Conservation (phyloP, 2,888 invertebrate genomes). For the Euproctis similis region DNA sequence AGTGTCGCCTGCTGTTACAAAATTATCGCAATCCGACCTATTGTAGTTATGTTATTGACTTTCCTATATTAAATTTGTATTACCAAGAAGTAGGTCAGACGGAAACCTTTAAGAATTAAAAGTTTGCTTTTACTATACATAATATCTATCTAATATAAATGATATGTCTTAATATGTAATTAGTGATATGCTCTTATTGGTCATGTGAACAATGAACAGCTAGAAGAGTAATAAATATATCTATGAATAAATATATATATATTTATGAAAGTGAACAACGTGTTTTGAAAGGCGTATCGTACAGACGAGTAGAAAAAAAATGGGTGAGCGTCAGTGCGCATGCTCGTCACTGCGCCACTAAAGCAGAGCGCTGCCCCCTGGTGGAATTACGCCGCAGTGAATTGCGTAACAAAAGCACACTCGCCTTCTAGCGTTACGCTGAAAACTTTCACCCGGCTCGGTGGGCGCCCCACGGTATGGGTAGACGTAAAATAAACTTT, state of each 20-base stretch:
- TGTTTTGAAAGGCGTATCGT: conserved; percentile 15
- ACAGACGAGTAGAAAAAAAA: too few relatives aligned
- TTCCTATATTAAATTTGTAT: conserved; percentile 30
- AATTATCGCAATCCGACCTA: conserved; percentile 54
- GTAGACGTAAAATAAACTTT: conserved; percentile 63
- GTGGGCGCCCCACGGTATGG: conserved; percentile 41
- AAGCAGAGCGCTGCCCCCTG: conserved; percentile 66
- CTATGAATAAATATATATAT: too few relatives aligned
- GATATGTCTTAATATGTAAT: too few relatives aligned
- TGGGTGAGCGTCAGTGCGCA: conserved; percentile 52
- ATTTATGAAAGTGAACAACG: conserved; percentile 11
- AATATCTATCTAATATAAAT: too few relatives aligned
- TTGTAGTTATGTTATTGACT: conserved; percentile 52
- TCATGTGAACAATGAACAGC: too few relatives aligned
- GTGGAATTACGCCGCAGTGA: conserved; percentile 66
- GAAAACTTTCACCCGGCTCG: conserved; percentile 62
- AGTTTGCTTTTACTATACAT: too few relatives aligned
- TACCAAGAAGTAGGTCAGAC: conserved; percentile 26
- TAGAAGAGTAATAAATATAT: too few relatives aligned
- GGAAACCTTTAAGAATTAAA: too few relatives aligned
- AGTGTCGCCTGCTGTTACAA: conserved; percentile 41
- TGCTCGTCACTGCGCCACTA: conserved; percentile 74
- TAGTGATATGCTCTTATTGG: too few relatives aligned
- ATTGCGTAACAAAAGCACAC: conserved; percentile 73
- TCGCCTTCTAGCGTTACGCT: conserved; percentile 60